Conservation (phyloP, 2,113 vertebrate species). For the Sigmodon hispidus region DNA sequence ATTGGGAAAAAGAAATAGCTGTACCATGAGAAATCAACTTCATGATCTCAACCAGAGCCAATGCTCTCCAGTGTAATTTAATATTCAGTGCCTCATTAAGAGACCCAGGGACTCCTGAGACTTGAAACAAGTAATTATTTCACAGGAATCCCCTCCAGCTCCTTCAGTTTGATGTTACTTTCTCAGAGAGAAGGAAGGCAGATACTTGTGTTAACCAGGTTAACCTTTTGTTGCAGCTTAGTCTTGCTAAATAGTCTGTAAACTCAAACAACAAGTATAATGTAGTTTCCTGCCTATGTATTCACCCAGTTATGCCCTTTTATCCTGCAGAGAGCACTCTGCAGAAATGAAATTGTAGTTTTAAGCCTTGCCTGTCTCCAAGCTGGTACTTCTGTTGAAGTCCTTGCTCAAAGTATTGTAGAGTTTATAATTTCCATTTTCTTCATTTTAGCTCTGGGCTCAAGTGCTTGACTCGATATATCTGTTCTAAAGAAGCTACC, state of each 20-base stretch:
- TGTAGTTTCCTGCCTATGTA: background rate
- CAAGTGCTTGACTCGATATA: background rate
- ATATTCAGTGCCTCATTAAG: constrained; percentile 59
- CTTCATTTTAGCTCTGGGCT: background rate
- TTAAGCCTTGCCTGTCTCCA: background rate
- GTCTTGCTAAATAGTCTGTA: background rate
- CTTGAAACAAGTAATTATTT: constrained; percentile 61
- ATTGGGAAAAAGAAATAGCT: background rate
- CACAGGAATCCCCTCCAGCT: background rate
- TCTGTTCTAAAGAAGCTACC: background rate
- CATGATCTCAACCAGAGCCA: background rate
- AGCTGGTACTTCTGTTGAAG: background rate
- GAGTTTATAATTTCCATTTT: background rate
- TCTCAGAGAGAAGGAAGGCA: background rate
- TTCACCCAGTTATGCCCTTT: background rate
- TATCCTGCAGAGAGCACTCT: background rate
- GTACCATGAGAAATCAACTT: constrained; percentile 45
- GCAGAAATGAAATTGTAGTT: no score
- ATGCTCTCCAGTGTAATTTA: constrained; percentile 34
- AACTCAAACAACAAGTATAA: background rate
- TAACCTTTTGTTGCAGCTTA: background rate
- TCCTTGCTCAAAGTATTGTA: background rate
- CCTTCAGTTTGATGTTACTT: background rate
- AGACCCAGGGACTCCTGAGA: constrained; percentile 38
- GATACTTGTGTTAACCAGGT: background rate